Conservation (phyloP, 2,888 invertebrate species). For the Meteorus colon region DNA sequence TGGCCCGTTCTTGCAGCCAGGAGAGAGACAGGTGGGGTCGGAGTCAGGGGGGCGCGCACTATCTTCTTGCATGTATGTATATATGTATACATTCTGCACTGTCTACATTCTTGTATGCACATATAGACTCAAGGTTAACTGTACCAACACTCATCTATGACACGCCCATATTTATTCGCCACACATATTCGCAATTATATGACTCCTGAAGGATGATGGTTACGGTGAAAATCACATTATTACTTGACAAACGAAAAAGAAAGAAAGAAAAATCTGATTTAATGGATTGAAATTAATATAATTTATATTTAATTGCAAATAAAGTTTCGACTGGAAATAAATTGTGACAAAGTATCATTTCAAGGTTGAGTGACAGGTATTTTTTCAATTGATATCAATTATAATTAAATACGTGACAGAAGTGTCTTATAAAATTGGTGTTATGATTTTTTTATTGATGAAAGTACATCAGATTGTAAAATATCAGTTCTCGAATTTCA, state of each 20-base stretch:
- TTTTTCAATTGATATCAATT: too few species aligned
- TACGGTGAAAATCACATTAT: neutral
- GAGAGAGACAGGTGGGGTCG: constrained; percentile 33
- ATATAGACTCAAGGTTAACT: constrained; percentile 45
- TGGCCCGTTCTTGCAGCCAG: constrained; percentile 35
- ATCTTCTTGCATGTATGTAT: constrained; percentile 40
- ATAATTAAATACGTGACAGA: too few species aligned
- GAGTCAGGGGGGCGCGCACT: constrained; percentile 22
- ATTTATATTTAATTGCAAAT: too few species aligned
- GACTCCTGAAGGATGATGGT: neutral
- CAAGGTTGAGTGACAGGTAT: too few species aligned
- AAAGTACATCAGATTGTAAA: too few species aligned
- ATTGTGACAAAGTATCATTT: too few species aligned
- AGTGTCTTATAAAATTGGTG: too few species aligned
- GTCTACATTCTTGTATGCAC: constrained; percentile 25
- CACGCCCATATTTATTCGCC: constrained; percentile 30
- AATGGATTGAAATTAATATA: neutral
- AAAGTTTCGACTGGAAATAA: too few species aligned
- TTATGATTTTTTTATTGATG: too few species aligned
- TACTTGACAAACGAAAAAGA: neutral
- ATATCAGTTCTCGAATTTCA: too few species aligned
- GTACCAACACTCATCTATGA: constrained; percentile 33
- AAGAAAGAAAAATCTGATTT: neutral
- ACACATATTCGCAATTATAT: constrained; percentile 5
- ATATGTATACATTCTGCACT: constrained; percentile 28